Evolutionary conservation across 2,888 invertebrate species (phyloP).

Genomic region (Sinotaia quadrata): DNA sequence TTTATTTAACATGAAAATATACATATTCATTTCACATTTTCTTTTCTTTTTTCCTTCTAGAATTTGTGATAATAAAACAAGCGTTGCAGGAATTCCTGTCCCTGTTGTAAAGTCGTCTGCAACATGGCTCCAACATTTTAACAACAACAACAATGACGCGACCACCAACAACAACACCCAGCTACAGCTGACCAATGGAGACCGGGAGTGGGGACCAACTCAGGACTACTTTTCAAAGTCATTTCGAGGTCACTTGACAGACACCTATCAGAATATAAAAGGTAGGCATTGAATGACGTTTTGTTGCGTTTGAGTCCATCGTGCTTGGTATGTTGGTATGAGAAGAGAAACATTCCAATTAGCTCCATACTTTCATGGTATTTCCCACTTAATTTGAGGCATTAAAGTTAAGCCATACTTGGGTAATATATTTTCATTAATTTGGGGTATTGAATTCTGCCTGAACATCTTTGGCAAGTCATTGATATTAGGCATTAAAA

Average conservation of each 20-base stretch:
- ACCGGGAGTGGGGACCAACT: conserved; percentile 24
- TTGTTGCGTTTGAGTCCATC: no score
- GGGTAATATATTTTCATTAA: no score
- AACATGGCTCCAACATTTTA: conserved; percentile 55
- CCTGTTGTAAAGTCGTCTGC: conserved; percentile 62
- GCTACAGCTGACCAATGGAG: conserved; percentile 16
- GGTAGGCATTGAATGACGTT: no score
- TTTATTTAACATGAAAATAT: no score
- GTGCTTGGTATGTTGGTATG: no score
- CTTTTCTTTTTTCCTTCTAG: conserved; percentile 37
- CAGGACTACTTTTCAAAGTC: conserved; percentile 30
- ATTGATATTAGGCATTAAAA: no score
- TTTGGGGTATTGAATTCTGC: no score
- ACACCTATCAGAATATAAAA: conserved; percentile 34
- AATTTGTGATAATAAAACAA: conserved; percentile 62
- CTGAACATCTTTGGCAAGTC: no score
- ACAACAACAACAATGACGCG: conserved; percentile 26
- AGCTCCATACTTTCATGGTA: no score
- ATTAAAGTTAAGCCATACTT: no score
- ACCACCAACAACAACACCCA: conserved; percentile 17
- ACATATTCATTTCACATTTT: neutral
- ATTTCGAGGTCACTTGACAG: conserved; percentile 30
- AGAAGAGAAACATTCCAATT: no score
- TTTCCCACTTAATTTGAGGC: no score
- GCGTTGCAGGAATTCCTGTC: conserved; percentile 60